Evolutionary conservation across 2,888 invertebrate species (phyloP).

Genomic region (Agrotis puta): DNA sequence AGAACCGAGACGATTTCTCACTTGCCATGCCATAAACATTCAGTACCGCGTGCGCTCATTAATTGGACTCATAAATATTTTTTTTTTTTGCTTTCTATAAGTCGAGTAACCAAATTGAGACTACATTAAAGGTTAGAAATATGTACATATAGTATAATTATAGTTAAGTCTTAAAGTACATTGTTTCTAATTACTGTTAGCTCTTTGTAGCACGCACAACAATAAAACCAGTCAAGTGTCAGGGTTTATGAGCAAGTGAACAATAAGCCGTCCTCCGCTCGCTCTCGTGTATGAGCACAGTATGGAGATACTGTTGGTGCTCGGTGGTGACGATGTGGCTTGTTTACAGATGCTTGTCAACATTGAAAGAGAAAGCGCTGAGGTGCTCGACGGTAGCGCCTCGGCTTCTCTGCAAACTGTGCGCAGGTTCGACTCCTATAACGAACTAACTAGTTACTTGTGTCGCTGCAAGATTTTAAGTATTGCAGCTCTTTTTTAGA

Average conservation of each 20-base stretch:
- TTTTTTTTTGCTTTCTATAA: background rate
- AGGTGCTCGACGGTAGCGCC: background rate
- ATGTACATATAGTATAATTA: too few relatives aligned
- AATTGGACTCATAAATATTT: constrained; percentile 57
- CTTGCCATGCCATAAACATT: constrained; percentile 63
- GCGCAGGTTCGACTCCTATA: constrained; percentile 2
- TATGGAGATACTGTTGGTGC: constrained; percentile 11
- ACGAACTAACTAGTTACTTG: background rate
- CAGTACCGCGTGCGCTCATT: constrained; percentile 63
- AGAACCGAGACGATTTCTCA: constrained; percentile 64
- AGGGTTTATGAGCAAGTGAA: constrained; percentile 25
- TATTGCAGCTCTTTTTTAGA: background rate
- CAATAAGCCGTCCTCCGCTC: constrained; percentile 8
- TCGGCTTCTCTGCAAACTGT: background rate
- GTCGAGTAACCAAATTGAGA: background rate
- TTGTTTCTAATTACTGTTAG: constrained; percentile 9
- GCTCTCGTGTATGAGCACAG: constrained; percentile 12
- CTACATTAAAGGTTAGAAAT: background rate
- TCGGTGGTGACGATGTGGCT: constrained; percentile 9
- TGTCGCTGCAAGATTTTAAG: background rate
- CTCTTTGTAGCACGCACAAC: background rate
- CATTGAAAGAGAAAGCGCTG: constrained; percentile 57
- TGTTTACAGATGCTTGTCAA: constrained; percentile 55
- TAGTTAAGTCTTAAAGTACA: background rate
- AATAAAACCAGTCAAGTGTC: constrained; percentile 31